phyloP scores from a whole-genome alignment of 2,888 invertebrate genomes.

The Andrena bicolor region DNA sequence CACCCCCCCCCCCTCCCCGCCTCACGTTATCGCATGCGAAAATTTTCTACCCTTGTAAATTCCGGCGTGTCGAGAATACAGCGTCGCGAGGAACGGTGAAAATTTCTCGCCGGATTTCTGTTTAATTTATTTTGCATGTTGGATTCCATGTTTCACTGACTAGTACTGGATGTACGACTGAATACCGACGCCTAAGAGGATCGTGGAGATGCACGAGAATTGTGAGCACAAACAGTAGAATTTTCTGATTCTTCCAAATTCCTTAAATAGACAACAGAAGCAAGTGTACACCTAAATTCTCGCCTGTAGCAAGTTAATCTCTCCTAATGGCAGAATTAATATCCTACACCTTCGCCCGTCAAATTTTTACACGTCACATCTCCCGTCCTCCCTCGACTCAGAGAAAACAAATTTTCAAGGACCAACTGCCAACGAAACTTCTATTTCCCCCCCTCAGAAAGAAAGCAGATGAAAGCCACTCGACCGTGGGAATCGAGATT shows the following conservation, averaged over 20 bases:
- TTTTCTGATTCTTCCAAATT: too few species aligned
- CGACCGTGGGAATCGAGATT: slow-evolving; percentile 16
- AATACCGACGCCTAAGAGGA: too few species aligned
- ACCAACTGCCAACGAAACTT: not conserved
- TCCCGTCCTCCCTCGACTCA: not conserved
- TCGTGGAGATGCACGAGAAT: not conserved
- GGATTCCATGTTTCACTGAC: too few species aligned
- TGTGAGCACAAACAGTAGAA: not conserved
- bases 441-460: not conserved
- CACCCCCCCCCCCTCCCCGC: not conserved
- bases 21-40: not conserved
- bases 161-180: too few species aligned
- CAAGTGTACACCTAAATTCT: too few species aligned
- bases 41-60: slow-evolving; percentile 3
- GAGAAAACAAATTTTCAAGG: not conserved
- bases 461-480: slow-evolving; percentile 11
- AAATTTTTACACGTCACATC: not conserved
- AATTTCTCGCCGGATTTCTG: not conserved
- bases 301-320: too few species aligned
- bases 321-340: too few species aligned
- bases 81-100: not conserved
- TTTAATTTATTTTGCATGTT: too few species aligned
- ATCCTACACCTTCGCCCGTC: not conserved
- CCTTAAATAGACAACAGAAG: too few species aligned
- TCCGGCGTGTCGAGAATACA: not conserved